Base-by-base conservation (phyloP, 2,888 invertebrate genomes). In the Eudasyphora cyanicolor region DNA sequence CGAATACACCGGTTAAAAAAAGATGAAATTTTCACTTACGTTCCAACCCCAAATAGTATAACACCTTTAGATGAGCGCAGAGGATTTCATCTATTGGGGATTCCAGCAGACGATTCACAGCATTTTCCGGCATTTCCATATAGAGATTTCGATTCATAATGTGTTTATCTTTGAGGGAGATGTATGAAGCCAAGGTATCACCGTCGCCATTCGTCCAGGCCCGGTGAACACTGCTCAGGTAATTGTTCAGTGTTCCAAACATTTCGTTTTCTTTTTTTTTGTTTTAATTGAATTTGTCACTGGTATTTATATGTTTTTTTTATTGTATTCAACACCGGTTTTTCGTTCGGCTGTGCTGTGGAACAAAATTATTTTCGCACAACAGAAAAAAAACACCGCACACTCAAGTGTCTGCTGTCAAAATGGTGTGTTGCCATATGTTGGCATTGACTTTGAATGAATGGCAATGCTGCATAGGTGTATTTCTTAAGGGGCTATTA, bases 31-130 rank as follows among this genome's bases (percentile, higher is more conserved):
- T 51, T 24, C 69, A 87, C 88, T 88, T 91, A 95, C 95, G 90
- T 85, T 91, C 90, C 79, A 89, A 87, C 19, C 90, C 90, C 64
- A 92, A 84, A 67, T 90, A 89, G 90, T 93, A 94, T 0, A 95
- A 91, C 86, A 95, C 95, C 87, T 94, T 94, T n/a, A 98, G 91
- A 91, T 98, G 98, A 5, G 94, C 93, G 64, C 94, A 93, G 6
- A 96, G 94, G 45, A 97, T 93, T 89, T 97, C 97, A 90, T 96
- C 96, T 77, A 96, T 92, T 0, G 97, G 96, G 8, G 95, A 92
- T 67, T 95, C 93, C 82, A 97, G 93, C 87, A 95, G 94, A 71
- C 95, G 94, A 87, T 95, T 94, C 1, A 97, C 95, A 27, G 95
- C 92, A 32, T 93, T 92, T 85, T 96, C 96, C 0, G 96, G 95